Percentiles rank a stretch among this genome's conserved stretches.
Evolutionary conservation across 2,888 invertebrate genomes (phyloP).

Genomic region (Cyrtodaria siliqua): DNA sequence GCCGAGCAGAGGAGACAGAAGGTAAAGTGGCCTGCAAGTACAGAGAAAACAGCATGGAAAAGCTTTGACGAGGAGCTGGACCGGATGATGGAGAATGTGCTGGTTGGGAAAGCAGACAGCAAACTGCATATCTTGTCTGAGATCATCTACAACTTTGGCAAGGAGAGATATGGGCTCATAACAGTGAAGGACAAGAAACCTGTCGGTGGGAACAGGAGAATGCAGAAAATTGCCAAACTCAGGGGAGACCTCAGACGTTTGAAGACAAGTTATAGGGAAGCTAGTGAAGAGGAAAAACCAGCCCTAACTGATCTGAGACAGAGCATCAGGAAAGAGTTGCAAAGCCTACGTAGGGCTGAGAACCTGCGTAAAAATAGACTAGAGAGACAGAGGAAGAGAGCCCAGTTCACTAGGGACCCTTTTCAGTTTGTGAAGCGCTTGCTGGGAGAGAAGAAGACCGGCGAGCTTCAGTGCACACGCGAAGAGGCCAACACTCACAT

Average conservation of each 20-base stretch:
- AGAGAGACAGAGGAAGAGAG: conserved; percentile 7
- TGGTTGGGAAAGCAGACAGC: too few species aligned
- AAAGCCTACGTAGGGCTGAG: conserved; percentile 5
- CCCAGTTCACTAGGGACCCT: conserved; percentile 14
- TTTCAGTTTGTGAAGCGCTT: conserved; percentile 21
- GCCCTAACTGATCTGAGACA: neutral
- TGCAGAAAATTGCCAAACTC: too few species aligned
- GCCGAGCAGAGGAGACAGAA: neutral
- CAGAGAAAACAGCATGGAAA: neutral
- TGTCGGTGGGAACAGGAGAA: too few species aligned
- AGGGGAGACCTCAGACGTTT: neutral
- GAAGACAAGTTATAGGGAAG: neutral
- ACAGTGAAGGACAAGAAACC: neutral
- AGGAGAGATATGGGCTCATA: neutral
- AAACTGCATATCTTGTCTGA: neutral
- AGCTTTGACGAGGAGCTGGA: neutral
- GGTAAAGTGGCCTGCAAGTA: neutral
- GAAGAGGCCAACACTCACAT: conserved; percentile 15
- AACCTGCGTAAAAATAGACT: neutral
- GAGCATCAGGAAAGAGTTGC: neutral
- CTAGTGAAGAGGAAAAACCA: neutral
- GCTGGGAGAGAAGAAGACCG: conserved; percentile 23
- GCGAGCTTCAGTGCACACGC: conserved; percentile 19
- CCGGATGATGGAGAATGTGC: neutral
- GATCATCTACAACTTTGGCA: neutral